phyloP scores from a whole-genome alignment of 2,888 invertebrate genomes.

The Minunthozetes semirufus region DNA sequence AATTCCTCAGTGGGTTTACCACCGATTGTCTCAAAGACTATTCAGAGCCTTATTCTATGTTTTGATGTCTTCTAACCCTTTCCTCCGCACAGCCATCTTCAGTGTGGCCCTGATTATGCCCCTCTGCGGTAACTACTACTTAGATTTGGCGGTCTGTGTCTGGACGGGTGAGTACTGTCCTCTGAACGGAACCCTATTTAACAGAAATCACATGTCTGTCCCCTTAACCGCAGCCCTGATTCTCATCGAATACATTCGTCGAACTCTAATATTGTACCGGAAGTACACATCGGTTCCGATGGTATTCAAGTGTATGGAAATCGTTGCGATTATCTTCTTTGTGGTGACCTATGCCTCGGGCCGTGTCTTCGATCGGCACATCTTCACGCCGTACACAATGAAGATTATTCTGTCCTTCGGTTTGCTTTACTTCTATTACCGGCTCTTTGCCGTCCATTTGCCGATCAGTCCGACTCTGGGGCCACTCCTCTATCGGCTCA shows the following conservation, averaged over 20 bases:
- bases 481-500: conserved; percentile 51
- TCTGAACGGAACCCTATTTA: neutral
- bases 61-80: neutral
- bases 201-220: too few species aligned
- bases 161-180: conserved; percentile 43
- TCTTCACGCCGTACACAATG: conserved; percentile 44
- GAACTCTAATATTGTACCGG: conserved; percentile 40
- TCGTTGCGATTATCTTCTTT: conserved; percentile 44
- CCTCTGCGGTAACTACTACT: conserved; percentile 46
- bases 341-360: conserved; percentile 45
- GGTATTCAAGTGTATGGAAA: conserved; percentile 43
- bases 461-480: conserved; percentile 51
- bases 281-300: conserved; percentile 44
- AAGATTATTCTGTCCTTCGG: conserved; percentile 48
- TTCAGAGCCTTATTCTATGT: too few species aligned
- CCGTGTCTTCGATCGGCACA: conserved; percentile 44
- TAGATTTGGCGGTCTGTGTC: conserved; percentile 46
- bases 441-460: conserved; percentile 50
- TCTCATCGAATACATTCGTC: conserved; percentile 38
- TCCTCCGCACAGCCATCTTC: conserved; percentile 40
- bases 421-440: conserved; percentile 52
- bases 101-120: conserved; percentile 47
- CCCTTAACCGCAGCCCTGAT: conserved; percentile 27
- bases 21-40: too few species aligned
- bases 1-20: too few species aligned